Base-by-base conservation (phyloP, 2,888 invertebrate species). In the Drosophila subsilvestris region DNA sequence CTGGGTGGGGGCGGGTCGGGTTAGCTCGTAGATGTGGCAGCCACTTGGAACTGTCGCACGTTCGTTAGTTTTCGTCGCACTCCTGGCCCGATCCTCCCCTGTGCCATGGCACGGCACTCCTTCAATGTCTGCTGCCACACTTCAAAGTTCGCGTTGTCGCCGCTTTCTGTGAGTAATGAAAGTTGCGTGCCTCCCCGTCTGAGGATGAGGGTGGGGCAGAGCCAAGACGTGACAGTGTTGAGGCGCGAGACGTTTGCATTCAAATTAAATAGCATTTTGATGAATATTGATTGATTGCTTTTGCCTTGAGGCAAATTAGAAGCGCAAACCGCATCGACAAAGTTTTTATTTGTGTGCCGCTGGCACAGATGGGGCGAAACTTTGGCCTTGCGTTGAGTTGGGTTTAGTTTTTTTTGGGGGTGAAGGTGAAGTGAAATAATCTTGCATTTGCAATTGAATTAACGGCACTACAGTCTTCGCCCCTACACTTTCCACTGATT, bases 211-310 rank as follows among this genome's bases (percentile, higher is more conserved):
- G 49, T 2, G 7, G 49, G 10, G 17, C 60, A 37, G 25, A 44
- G 43, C 50, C 20, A 44, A 75, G 60, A 69, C 69, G 75, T 61
- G 69, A 56, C 60, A 53, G 53, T 56, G 57, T 60, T 22, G 61
- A 44, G 62, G 48, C 50, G 74, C 56, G 42, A 57, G 74, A 48
- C 74, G 68, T 53, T 56, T 81, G 82, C 80, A 86, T 88, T 83
- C 75, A 86, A 88, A 86, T 81, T 79, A 88, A 88, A 84, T 86
- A 70, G 82, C 73, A 79, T 79, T 85, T 89, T 78, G 86, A 89
- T 85, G 89, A 85, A 85, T 89, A 85, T 86, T 86, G 85, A 85
- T 85, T 85, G 85, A 85, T 85, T 89, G 83, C 74, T 79, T 73
- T 75, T 63, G 74, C 76, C 77, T 69, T 69, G 75, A 53, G 51